A percentile compares a stretch with the other conserved stretches of the same genome.
phyloP scores from a whole-genome alignment of 1,140 invertebrate species.

The Aphis gossypii region DNA sequence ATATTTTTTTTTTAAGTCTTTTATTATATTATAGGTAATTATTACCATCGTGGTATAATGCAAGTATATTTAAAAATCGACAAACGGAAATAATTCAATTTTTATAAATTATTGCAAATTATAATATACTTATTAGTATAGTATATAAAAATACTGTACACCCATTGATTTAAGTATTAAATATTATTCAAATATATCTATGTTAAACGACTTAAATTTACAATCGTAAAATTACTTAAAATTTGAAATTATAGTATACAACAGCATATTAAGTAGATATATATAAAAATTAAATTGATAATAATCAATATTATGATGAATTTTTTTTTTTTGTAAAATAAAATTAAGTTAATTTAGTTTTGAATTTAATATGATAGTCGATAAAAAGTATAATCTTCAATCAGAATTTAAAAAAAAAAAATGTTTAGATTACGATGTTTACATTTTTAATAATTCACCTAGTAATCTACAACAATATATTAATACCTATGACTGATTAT shows the following conservation, averaged over 20 bases:
- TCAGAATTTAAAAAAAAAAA: neutral
- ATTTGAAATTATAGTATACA: neutral
- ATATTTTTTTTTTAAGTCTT: neutral
- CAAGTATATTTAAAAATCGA: neutral
- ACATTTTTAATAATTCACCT: neutral
- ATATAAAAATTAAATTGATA: neutral
- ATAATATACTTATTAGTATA: neutral
- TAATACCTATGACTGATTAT: neutral
- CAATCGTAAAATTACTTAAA: neutral
- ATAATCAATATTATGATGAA: neutral
- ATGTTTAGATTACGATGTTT: neutral
- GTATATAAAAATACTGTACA: too few species aligned
- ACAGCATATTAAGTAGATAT: neutral
- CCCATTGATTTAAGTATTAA: neutral
- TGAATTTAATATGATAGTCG: neutral
- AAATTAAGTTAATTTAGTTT: neutral
- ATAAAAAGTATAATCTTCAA: neutral
- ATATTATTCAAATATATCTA: neutral
- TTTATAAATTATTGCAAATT: neutral
- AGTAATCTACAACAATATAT: neutral
- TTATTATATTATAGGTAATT: neutral
- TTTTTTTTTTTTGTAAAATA: neutral
- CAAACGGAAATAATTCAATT: neutral
- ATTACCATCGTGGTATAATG: neutral
- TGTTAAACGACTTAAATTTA: neutral